Conservation (phyloP, 2,113 vertebrate genomes). For the Myodes glareolus region DNA sequence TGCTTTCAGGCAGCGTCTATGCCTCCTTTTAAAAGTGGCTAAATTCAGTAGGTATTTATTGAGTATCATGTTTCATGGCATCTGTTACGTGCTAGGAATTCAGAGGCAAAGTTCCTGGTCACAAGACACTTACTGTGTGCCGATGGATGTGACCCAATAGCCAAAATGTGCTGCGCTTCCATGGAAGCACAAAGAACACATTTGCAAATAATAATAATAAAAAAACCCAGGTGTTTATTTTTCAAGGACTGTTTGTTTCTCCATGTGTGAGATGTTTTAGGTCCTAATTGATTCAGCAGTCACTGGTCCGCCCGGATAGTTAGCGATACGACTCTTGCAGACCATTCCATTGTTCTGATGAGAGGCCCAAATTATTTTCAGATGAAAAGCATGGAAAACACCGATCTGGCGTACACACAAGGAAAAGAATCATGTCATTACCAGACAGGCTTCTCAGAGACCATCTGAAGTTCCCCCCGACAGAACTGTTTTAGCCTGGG, state of each 20-base stretch:
- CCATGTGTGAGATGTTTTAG: constrained; percentile 54
- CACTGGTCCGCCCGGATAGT: constrained; percentile 59
- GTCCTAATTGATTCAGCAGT: constrained; percentile 69
- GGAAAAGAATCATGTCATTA: constrained; percentile 43
- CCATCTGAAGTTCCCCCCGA: constrained; percentile 38
- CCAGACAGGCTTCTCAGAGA: constrained; percentile 50
- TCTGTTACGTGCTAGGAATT: neutral
- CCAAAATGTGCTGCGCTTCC: constrained; percentile 24
- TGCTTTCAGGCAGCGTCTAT: neutral
- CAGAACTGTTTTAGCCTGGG: constrained; percentile 6
- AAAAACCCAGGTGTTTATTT: constrained; percentile 39
- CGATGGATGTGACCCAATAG: neutral
- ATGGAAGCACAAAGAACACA: constrained; percentile 34
- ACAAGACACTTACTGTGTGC: neutral
- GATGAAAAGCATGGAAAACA: constrained; percentile 62
- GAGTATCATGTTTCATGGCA: neutral
- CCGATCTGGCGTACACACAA: constrained; percentile 36
- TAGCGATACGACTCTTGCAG: constrained; percentile 33
- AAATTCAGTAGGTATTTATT: constrained; percentile 15
- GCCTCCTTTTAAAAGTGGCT: neutral
- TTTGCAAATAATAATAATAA: neutral
- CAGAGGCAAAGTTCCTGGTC: constrained; percentile 25
- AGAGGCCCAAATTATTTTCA: constrained; percentile 30
- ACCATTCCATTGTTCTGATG: constrained; percentile 60
- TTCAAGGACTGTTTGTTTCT: constrained; percentile 53